phyloP scores from a whole-genome alignment of 2,113 vertebrate species.

The Nibea albiflora region DNA sequence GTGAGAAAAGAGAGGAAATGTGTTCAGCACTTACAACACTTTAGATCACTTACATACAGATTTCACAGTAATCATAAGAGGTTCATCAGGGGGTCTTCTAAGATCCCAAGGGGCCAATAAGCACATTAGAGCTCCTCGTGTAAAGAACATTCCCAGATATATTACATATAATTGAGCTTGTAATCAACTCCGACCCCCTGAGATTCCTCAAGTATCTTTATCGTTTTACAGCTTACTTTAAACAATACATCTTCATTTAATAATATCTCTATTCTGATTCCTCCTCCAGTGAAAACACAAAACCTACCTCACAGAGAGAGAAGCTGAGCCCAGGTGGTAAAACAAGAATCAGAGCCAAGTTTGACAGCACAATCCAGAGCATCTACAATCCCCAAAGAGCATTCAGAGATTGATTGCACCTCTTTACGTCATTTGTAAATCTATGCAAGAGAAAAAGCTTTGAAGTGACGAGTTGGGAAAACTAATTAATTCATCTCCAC shows the following conservation, averaged over 20 bases:
- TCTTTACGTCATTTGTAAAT: constrained; percentile 47
- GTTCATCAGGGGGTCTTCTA: constrained; percentile 6
- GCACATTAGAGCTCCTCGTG: constrained; percentile 3
- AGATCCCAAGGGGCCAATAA: constrained; percentile 26
- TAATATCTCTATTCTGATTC: not conserved
- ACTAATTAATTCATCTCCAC: constrained; percentile 21
- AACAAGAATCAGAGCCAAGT: constrained; percentile 44
- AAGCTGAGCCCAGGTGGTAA: constrained; percentile 9
- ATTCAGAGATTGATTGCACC: not conserved
- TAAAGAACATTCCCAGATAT: constrained; percentile 3
- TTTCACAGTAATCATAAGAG: not conserved
- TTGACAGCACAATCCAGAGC: constrained; percentile 47
- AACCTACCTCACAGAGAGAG: constrained; percentile 62
- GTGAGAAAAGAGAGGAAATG: constrained; percentile 58
- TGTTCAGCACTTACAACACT: constrained; percentile 34
- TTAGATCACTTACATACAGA: not conserved
- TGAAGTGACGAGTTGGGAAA: constrained; percentile 32
- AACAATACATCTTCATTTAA: not conserved
- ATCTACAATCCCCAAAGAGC: constrained; percentile 6
- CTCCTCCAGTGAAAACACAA: not conserved
- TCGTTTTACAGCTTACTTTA: not conserved
- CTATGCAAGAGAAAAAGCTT: constrained; percentile 19
- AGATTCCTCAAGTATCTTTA: constrained; percentile 35
- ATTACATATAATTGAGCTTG: not conserved
- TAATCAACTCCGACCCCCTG: not conserved